Percentiles rank a stretch among this genome's conserved stretches.
These are phyloP conservation scores for Helicoverpa zea DNA, from an alignment of 1,140 invertebrate genomes.

Conservation along the genomic window DNA sequence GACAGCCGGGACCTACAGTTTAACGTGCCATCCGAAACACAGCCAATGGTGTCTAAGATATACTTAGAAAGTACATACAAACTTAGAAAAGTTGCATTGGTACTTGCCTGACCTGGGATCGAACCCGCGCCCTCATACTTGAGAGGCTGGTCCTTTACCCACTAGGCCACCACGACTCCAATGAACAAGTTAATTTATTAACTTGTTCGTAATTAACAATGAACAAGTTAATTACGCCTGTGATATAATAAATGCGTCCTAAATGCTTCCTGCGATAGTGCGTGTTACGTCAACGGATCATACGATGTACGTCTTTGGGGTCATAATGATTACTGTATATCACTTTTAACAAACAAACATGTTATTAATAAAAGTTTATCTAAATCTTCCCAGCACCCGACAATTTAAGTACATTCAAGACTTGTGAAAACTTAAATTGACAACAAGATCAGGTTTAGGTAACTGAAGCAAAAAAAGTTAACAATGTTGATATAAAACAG, in stretches of 20 bases:
- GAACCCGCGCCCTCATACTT: too few species aligned
- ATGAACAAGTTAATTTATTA: too few species aligned
- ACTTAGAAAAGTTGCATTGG: too few species aligned
- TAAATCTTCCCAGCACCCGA: conserved; percentile 15
- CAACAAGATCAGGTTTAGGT: not conserved
- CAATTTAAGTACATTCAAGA: not conserved
- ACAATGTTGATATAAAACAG: conserved; percentile 18
- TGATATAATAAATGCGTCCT: conserved; percentile 21
- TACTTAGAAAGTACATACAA: too few species aligned
- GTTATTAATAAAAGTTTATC: conserved; percentile 34
- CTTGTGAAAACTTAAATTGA: not conserved
- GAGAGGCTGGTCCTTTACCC: too few species aligned
- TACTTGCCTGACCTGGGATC: too few species aligned
- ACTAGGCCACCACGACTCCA: too few species aligned
- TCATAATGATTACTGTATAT: conserved; percentile 47
- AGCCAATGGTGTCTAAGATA: too few species aligned
- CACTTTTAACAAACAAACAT: conserved; percentile 43
- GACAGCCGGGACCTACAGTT: too few species aligned
- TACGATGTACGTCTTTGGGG: conserved; percentile 47
- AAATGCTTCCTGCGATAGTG: conserved; percentile 27
- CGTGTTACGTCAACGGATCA: conserved; percentile 46
- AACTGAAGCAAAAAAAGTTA: not conserved
- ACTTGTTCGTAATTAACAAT: not conserved
- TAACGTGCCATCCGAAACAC: too few species aligned
- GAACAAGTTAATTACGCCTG: conserved; percentile 9